phyloP scores from a whole-genome alignment of 2,888 invertebrate genomes.

The Operophtera brumata region DNA sequence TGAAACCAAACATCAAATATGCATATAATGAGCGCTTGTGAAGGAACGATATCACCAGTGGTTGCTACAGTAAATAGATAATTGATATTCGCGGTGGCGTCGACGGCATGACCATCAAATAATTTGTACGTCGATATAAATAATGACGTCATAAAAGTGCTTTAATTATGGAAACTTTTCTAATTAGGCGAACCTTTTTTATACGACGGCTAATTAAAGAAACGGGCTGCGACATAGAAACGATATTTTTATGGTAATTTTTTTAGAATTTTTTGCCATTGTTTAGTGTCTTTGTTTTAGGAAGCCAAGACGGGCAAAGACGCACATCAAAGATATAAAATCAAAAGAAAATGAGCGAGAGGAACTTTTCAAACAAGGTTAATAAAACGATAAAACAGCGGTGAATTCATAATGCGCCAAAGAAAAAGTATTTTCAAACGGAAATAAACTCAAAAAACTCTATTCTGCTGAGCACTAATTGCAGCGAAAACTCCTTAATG shows the following conservation, averaged over 20 bases:
- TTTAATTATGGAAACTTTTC: conserved; percentile 25
- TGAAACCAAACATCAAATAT: conserved; percentile 53
- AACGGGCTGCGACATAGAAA: conserved; percentile 25
- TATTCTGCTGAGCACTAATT: too few relatives aligned
- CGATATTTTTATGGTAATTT: conserved; percentile 33
- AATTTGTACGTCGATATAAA: conserved; percentile 10
- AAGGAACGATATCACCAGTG: conserved; percentile 28
- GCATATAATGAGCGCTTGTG: conserved; percentile 40
- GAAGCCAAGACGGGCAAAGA: conserved; percentile 14
- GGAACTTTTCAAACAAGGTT: conserved; percentile 64
- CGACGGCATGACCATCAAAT: conserved; percentile 20
- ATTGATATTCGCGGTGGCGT: conserved; percentile 21
- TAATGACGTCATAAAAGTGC: conserved; percentile 23
- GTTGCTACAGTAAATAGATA: too few relatives aligned
- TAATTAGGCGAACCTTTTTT: conserved; percentile 30
- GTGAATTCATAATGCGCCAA: conserved; percentile 55
- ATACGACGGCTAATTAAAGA: conserved; percentile 33
- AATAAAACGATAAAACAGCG: too few relatives aligned
- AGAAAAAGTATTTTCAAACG: conserved; percentile 55
- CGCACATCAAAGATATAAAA: conserved; percentile 60
- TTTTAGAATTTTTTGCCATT: conserved; percentile 33
- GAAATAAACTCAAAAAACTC: too few relatives aligned
- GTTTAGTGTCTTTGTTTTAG: conserved; percentile 30
- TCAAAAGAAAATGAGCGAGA: conserved; percentile 51
- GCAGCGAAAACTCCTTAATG: too few relatives aligned